Percentiles rank a stretch among this genome's conserved stretches.
Conservation (phyloP, 2,888 invertebrate genomes). For the Cancer borealis region DNA sequence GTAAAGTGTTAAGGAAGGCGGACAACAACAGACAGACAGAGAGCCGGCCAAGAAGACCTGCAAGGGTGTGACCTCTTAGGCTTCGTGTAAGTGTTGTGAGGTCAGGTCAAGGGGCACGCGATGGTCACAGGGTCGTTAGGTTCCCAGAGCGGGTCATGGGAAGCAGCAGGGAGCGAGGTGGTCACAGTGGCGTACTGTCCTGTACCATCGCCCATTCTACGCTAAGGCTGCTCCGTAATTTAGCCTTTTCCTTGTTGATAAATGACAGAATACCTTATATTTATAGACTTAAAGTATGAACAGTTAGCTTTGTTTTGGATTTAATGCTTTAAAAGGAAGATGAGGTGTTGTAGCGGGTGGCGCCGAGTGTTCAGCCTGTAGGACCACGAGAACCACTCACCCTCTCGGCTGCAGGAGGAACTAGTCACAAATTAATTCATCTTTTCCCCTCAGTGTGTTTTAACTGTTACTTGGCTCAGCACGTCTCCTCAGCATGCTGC, state of each 20-base stretch:
- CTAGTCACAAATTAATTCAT: slow-evolving; percentile 40
- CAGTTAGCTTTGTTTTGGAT: not conserved
- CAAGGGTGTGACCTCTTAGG: slow-evolving; percentile 12
- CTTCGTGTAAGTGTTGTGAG: not conserved
- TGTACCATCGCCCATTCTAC: not conserved
- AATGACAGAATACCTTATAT: not conserved
- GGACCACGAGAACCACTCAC: slow-evolving; percentile 28
- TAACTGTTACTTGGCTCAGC: slow-evolving; percentile 17
- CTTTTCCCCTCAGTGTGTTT: not conserved
- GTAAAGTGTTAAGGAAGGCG: not conserved
- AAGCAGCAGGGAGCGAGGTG: slow-evolving; percentile 1
- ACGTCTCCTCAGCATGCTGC: slow-evolving; percentile 39
- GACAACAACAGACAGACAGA: slow-evolving; percentile 26
- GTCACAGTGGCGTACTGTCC: slow-evolving; percentile 30
- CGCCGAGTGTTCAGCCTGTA: slow-evolving; percentile 28
- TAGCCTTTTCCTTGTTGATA: not conserved
- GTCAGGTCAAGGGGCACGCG: slow-evolving; percentile 34
- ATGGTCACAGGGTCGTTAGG: slow-evolving; percentile 15
- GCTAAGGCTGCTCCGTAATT: slow-evolving; percentile 7
- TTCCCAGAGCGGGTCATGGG: slow-evolving; percentile 29
- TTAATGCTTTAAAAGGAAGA: not conserved
- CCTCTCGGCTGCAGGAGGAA: not conserved
- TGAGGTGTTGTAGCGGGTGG: not conserved
- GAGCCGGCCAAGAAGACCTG: slow-evolving; percentile 10
- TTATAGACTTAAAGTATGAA: slow-evolving; percentile 35